Percentiles rank a stretch among this genome's conserved stretches.
These are phyloP conservation scores for Camponotus fellah DNA, from an alignment of 2,888 invertebrate species.

Conservation along the genomic window DNA sequence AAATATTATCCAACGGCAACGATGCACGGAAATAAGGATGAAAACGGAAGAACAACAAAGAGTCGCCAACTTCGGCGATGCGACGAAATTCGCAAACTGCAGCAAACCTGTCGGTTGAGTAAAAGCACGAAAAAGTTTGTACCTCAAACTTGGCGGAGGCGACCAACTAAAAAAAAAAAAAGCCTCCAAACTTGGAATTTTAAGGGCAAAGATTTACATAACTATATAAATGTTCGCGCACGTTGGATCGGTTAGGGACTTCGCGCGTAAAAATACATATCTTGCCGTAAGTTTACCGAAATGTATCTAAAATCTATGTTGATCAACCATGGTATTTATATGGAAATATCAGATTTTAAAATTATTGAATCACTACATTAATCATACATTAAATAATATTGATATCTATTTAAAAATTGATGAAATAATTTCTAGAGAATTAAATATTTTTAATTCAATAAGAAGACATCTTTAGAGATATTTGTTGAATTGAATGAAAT, in stretches of 20 bases:
- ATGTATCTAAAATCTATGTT: not conserved
- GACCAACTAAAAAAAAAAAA: slow-evolving; percentile 51
- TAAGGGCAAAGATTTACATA: slow-evolving; percentile 51
- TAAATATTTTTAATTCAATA: slow-evolving; percentile 8
- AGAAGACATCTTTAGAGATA: not conserved
- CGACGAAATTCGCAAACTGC: slow-evolving; percentile 48
- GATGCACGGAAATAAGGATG: slow-evolving; percentile 24
- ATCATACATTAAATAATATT: not conserved
- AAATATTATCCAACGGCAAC: slow-evolving; percentile 18
- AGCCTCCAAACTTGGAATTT: slow-evolving; percentile 46
- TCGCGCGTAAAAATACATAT: slow-evolving; percentile 34
- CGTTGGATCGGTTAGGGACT: slow-evolving; percentile 14
- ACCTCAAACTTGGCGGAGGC: slow-evolving; percentile 42
- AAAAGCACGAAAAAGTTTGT: slow-evolving; percentile 50
- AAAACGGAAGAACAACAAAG: slow-evolving; percentile 49
- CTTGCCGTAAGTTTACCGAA: not conserved
- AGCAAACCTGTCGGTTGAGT: slow-evolving; percentile 43
- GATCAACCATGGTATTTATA: not conserved
- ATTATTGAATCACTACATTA: not conserved
- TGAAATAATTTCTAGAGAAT: not conserved
- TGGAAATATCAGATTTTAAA: not conserved
- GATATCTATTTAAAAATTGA: not conserved
- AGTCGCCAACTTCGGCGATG: slow-evolving; percentile 48
- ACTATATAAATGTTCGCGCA: slow-evolving; percentile 47
- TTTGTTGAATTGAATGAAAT: not conserved